phyloP scores from a whole-genome alignment of 2,797 vertebrate genomes.

The Pachyuromys duprasi region DNA sequence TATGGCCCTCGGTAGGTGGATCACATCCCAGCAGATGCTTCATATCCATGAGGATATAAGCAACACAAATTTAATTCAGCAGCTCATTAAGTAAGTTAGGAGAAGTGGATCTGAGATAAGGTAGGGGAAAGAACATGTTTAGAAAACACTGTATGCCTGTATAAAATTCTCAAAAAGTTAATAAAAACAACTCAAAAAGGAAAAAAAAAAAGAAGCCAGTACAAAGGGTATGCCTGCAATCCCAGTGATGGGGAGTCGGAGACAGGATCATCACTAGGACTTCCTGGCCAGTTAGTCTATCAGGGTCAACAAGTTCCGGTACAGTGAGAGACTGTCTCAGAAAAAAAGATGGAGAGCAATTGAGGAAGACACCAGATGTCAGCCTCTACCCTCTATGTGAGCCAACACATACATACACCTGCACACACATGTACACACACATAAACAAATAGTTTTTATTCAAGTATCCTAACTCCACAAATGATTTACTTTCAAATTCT shows the following conservation, averaged over 20 bases:
- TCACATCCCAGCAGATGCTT: background rate
- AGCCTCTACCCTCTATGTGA: background rate
- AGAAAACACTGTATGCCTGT: background rate
- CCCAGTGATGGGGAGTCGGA: too few species aligned
- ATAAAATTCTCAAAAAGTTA: background rate
- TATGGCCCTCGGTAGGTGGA: background rate
- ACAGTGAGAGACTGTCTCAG: background rate
- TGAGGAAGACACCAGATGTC: background rate
- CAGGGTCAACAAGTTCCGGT: background rate
- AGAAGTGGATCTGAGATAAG: background rate
- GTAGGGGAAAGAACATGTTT: too few species aligned
- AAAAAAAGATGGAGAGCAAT: background rate
- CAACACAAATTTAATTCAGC: background rate
- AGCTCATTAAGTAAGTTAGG: background rate
- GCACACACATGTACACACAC: background rate
- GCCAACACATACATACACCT: background rate
- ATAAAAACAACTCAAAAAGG: background rate
- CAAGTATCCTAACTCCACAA: background rate
- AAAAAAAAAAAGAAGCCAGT: background rate
- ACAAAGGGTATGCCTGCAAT: background rate
- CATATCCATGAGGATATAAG: too few species aligned
- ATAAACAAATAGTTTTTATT: background rate
- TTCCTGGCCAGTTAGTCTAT: background rate
- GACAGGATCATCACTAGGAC: background rate
- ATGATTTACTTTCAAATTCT: background rate